phyloP scores from a whole-genome alignment of 2,797 vertebrate genomes.

The Lutra lutra region DNA sequence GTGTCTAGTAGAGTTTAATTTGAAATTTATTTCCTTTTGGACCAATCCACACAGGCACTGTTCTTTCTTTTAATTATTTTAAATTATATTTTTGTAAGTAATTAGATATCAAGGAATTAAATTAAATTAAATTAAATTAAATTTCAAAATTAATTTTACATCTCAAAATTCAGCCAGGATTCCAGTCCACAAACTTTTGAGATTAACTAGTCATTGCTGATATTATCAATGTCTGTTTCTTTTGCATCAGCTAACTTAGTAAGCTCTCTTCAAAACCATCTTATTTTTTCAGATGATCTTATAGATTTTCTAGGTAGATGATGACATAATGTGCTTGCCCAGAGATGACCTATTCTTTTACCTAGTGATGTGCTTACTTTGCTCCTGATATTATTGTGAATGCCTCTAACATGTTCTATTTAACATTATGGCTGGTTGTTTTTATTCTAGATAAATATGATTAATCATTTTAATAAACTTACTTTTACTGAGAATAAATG shows the following conservation, averaged over 20 bases:
- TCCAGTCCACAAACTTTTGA: not conserved
- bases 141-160: not conserved
- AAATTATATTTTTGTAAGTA: not conserved
- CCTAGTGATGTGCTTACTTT: not conserved
- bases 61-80: constrained; percentile 34
- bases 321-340: not conserved
- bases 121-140: not conserved
- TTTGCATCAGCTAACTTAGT: not conserved
- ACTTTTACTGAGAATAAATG: not conserved
- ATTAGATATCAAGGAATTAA: not conserved
- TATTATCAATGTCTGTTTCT: not conserved
- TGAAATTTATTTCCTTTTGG: not conserved
- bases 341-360: not conserved
- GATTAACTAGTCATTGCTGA: not conserved
- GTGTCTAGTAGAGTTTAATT: not conserved
- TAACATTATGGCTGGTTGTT: not conserved
- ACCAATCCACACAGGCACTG: not conserved
- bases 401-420: not conserved
- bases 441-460: not conserved
- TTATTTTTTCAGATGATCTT: not conserved
- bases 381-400: not conserved
- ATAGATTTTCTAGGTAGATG: not conserved
- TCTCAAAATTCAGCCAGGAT: not conserved
- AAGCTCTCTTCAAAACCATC: not conserved
- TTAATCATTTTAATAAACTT: not conserved